Conservation (phyloP, 2,888 invertebrate species). For the Tridacna gigas region DNA sequence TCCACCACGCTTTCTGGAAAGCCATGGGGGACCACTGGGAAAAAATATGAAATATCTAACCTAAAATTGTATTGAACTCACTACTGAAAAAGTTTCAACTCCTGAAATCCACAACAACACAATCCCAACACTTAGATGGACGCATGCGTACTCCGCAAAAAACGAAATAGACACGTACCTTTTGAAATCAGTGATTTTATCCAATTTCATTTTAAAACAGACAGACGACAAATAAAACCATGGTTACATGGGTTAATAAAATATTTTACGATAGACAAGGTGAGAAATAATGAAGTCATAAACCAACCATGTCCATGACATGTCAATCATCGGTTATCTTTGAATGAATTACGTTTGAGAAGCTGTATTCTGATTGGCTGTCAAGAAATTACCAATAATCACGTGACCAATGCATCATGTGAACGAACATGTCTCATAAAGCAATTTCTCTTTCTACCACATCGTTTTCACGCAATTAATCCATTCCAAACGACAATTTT, state of each 20-base stretch:
- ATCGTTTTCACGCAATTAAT: too few species aligned
- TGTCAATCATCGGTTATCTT: neutral
- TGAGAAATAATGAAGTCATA: conserved; percentile 18
- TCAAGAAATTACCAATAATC: neutral
- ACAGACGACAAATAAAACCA: conserved; percentile 12
- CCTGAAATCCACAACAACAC: too few species aligned
- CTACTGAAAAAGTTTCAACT: too few species aligned
- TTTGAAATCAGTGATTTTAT: neutral
- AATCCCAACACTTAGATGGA: too few species aligned
- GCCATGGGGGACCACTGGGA: too few species aligned
- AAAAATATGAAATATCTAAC: too few species aligned
- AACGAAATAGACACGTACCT: neutral
- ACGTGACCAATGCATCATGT: neutral
- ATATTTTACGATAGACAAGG: conserved; percentile 4
- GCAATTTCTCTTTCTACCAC: too few species aligned
- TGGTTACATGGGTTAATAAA: neutral
- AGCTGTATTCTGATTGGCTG: conserved; percentile 8
- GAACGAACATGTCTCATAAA: too few species aligned
- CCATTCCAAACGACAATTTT: too few species aligned
- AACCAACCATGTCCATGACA: neutral
- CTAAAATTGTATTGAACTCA: too few species aligned
- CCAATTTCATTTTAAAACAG: conserved; percentile 20
- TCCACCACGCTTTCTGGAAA: too few species aligned
- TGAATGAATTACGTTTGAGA: neutral
- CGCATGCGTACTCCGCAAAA: too few species aligned